These are phyloP conservation scores for Drosophila melanosoma DNA, from an alignment of 2,888 invertebrate genomes.

Conservation along the genomic window DNA sequence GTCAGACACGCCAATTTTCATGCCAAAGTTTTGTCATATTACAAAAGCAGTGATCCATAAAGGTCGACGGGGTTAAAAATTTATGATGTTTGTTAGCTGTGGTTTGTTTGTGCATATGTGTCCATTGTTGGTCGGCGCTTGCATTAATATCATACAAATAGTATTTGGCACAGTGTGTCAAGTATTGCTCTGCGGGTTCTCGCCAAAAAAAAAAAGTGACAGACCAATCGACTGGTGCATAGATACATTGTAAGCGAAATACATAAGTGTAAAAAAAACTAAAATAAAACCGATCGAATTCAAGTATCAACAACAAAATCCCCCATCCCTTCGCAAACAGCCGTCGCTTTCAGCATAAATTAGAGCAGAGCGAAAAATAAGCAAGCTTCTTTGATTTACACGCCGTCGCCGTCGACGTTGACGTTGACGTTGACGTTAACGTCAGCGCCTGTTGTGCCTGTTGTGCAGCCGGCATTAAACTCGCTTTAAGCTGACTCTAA, in stretches of 20 bases:
- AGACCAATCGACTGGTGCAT: conserved; percentile 32
- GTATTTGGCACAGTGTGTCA: conserved; percentile 54
- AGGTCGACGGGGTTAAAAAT: conserved; percentile 55
- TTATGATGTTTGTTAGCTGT: not conserved
- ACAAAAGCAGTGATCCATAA: conserved; percentile 52
- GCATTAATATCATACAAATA: conserved; percentile 44
- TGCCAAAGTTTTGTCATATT: conserved; percentile 31
- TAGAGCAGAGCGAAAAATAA: conserved; percentile 71
- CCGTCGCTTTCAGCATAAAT: conserved; percentile 49
- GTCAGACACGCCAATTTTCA: conserved; percentile 56
- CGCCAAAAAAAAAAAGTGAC: conserved; percentile 69
- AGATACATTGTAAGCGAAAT: conserved; percentile 20
- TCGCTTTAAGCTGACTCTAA: conserved; percentile 48
- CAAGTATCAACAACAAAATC: conserved; percentile 52
- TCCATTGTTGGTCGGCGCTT: conserved; percentile 7
- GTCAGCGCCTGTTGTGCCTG: conserved; percentile 20
- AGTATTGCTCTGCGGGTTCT: conserved; percentile 56
- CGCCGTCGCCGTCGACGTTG: conserved; percentile 38
- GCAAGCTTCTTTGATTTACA: conserved; percentile 72
- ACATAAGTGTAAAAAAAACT: conserved; percentile 23
- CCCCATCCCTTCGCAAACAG: conserved; percentile 5
- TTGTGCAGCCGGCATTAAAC: conserved; percentile 35
- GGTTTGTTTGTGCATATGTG: not conserved
- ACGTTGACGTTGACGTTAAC: conserved; percentile 16
- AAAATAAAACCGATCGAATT: conserved; percentile 36